phyloP scores from a whole-genome alignment of 2,888 invertebrate species.

The Acronicta leporina region DNA sequence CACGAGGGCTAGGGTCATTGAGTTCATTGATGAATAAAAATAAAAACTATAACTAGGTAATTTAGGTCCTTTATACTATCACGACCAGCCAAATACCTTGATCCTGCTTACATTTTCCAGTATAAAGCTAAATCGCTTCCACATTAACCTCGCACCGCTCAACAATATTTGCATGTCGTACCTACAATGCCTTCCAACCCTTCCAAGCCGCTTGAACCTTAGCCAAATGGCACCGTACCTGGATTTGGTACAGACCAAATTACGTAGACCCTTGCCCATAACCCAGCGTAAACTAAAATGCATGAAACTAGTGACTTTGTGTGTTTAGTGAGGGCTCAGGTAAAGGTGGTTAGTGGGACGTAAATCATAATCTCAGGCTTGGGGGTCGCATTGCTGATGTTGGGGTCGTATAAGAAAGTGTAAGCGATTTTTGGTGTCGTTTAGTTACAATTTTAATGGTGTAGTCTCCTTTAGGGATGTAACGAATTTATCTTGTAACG shows the following conservation, averaged over 20 bases:
- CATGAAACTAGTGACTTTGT: conserved; percentile 7
- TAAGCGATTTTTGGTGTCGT: conserved; percentile 68
- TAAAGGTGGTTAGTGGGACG: conserved; percentile 45
- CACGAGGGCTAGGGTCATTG: no score
- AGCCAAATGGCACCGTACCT: conserved; percentile 76
- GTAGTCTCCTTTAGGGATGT: conserved; percentile 18
- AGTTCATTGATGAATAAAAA: no score
- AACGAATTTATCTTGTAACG: conserved; percentile 6
- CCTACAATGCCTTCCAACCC: conserved; percentile 52
- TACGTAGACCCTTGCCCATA: conserved; percentile 49
- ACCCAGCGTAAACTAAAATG: conserved; percentile 10
- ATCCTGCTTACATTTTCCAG: not conserved
- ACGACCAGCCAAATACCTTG: no score
- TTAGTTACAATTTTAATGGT: conserved; percentile 54
- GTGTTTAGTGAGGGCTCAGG: conserved; percentile 24
- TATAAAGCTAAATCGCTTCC: conserved; percentile 2
- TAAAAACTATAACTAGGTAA: no score
- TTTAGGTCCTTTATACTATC: not conserved
- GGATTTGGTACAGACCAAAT: conserved; percentile 63
- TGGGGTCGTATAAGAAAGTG: conserved; percentile 57
- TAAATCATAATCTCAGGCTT: conserved; percentile 67
- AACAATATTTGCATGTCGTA: conserved; percentile 55
- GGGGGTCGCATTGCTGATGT: conserved; percentile 61
- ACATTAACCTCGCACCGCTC: conserved; percentile 22
- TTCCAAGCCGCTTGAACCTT: conserved; percentile 66